Evolutionary conservation across 2,797 vertebrate species (phyloP), one percentile per base, ranked within the genome.

Genomic region (Gorsachius magnificus): DNA sequence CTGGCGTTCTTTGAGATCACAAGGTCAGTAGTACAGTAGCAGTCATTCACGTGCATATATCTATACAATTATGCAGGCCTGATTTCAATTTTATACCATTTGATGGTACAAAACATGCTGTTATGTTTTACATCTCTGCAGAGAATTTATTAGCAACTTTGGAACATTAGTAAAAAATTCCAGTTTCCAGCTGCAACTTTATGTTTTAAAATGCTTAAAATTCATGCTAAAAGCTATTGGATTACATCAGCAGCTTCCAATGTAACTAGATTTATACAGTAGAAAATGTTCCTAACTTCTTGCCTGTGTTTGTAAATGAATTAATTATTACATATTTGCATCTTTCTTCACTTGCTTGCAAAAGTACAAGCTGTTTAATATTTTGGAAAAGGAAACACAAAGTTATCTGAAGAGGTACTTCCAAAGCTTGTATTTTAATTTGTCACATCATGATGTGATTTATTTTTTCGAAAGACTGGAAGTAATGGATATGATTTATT

Each of bases 21-120:
- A 97, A 97, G 98, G 96, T 98, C 90, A 96, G 97, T 78, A 89
- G 43, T 86, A 77, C 18, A 66, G 84, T 71, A 76, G 86, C 79
- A 93, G 85, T 68, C 87, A 77, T 56, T 89, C 75, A 54, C 0
- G 0, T 90, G 31, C 64, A 45, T 78, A 15, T 43, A 22, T 80
- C 53, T 81, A 45, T 86, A 28, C 29, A 90, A 3, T 60, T 89
- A 57, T 22, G 9, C 51, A 79, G 69, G 35, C 61, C 38, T 20
- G 35, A 7, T 69, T 89, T 84, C 5, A 72, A 5, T 74, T 69
- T 65, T 79, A 58, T 86, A 78, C 26, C 13, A 24, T 79, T 84
- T 89, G 31, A 33, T 79, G 45, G 28, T 93, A 33, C 24, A 64
- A 85, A 96, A 41, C 11, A 63, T 11, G 11, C 15, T 46, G 22